Percentiles rank a stretch among this genome's conserved stretches.
Evolutionary conservation across 2,113 vertebrate genomes (phyloP).

Genomic region (Oreochromis tanganicae): DNA sequence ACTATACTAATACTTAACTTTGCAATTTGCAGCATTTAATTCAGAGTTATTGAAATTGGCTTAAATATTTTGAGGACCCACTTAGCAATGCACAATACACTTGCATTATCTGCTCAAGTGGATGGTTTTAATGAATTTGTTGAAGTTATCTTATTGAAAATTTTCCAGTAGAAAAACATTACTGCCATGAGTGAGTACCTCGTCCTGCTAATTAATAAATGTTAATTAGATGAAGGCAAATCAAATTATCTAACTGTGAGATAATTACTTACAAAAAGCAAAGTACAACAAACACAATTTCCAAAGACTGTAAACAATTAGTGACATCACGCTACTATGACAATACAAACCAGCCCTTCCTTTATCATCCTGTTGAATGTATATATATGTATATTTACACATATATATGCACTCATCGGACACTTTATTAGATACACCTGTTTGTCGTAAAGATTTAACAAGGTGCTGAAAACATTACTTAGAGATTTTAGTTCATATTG

Average conservation of each 20-base stretch:
- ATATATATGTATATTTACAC: not conserved
- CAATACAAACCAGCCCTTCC: not conserved
- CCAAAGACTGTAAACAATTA: not conserved
- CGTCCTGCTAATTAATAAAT: conserved; percentile 7
- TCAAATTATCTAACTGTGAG: conserved; percentile 34
- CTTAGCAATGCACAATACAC: not conserved
- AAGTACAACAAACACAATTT: not conserved
- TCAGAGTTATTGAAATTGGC: not conserved
- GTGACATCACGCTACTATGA: not conserved
- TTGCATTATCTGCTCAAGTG: not conserved
- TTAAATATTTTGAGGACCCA: conserved; percentile 8
- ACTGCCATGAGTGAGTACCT: not conserved
- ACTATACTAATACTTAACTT: not conserved
- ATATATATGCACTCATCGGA: not conserved
- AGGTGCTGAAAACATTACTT: not conserved
- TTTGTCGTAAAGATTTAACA: not conserved
- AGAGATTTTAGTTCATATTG: not conserved
- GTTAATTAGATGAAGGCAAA: conserved; percentile 38
- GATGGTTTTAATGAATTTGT: conserved; percentile 39
- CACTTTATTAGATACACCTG: not conserved
- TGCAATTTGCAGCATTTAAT: not conserved
- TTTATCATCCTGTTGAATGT: not conserved
- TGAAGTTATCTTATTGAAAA: conserved; percentile 58
- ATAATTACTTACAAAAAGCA: conserved; percentile 24
- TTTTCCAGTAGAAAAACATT: conserved; percentile 24